Base-by-base conservation (phyloP, 2,797 vertebrate species). In the Acanthornis magna region DNA sequence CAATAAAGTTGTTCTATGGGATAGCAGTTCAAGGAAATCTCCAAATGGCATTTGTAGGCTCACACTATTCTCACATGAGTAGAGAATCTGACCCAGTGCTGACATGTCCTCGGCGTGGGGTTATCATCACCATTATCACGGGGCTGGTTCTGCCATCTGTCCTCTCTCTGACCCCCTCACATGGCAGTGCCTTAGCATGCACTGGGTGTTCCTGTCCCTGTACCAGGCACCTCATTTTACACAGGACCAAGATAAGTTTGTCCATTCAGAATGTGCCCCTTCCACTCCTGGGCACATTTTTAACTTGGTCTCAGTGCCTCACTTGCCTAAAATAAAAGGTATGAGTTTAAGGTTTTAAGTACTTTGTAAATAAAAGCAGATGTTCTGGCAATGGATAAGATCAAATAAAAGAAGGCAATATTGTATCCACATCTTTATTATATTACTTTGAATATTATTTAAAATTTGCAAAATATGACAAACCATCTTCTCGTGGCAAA, bases 51-150 rank as follows among this genome's bases (percentile, higher is more conserved):
- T 67, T 15, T 65, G 8, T 63, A 73, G 61, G 38, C 40, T 71
- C 0, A 0, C 32, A 26, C 8, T 10, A 55, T 45, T 32, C 32
- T 82, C 26, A 18, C 1, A 0, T 22, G 45, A 51, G 30, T 14
- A 48, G 11, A 30, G 42, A 65, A 43, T n/a, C 53, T 85, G 68
- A 66, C 34, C 20, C 18, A 75, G 45, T 48, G 11, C 14, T 67
- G 84, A 4, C 32, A 40, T 38, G 17, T 29, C n/a, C 40, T 72
- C 23, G 30, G 62, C 9, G 9, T 22, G 66, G 23, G 12, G 10
- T 18, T 48, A 26, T 40, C n/a, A 43, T 16, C 23, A n/a, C 7
- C 26, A 3, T 9, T 20, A 5, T 2, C 50, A 9, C 1, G 0
- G 48, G 48, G 26, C 38, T 76, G 43, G 1, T 0, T 27, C 12